Conservation (phyloP, 2,113 vertebrate species). For the Larimichthys polyactis region DNA sequence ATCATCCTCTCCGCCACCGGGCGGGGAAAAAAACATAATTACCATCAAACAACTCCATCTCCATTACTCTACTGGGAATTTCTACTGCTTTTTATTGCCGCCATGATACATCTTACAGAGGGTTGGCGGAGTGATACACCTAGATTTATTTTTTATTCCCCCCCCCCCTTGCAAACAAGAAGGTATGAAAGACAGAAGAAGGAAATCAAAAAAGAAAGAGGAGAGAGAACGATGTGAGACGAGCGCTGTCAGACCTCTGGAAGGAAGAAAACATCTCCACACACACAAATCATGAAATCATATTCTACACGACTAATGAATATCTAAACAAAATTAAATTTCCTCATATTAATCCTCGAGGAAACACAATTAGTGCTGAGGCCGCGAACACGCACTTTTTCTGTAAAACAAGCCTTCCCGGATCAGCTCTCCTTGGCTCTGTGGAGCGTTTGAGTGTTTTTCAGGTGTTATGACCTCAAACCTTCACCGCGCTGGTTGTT, state of each 20-base stretch:
- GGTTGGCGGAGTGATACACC: slow-evolving; percentile 32
- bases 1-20: slow-evolving; percentile 55
- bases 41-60: slow-evolving; percentile 72
- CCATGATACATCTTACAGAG: slow-evolving; percentile 45
- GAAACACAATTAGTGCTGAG: slow-evolving; percentile 17
- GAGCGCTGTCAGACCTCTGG: not conserved
- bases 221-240: not conserved
- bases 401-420: slow-evolving; percentile 3
- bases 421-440: not conserved
- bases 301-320: too few species aligned
- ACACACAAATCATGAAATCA: not conserved
- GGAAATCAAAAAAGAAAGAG: slow-evolving; percentile 3
- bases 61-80: slow-evolving; percentile 69
- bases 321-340: too few species aligned
- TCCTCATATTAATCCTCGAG: slow-evolving; percentile 23
- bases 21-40: slow-evolving; percentile 75
- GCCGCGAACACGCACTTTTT: not conserved
- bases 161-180: slow-evolving; percentile 8
- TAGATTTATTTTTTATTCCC: slow-evolving; percentile 41
- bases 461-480: not conserved
- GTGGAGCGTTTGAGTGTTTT: not conserved
- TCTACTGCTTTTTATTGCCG: slow-evolving; percentile 72
- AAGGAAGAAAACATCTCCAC: not conserved
- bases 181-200: slow-evolving; percentile 6
- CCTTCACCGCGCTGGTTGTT: not conserved